Percentiles rank a stretch among this genome's conserved stretches.
These are phyloP conservation scores for Tonatia bakeri DNA, from an alignment of 2,113 vertebrate genomes.

Conservation along the genomic window DNA sequence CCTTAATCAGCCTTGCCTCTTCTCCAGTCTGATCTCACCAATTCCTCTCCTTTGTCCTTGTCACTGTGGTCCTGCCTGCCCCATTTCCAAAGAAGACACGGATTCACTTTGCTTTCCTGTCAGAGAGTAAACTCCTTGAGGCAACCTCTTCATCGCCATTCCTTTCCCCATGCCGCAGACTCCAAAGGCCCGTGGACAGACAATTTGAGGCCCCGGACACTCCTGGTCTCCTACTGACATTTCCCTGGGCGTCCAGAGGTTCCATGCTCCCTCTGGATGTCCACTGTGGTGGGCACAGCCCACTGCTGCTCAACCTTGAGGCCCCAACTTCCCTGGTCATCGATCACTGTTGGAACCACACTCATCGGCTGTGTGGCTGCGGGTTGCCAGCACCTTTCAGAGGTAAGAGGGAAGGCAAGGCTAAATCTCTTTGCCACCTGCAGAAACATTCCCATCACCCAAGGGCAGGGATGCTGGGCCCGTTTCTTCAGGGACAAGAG, in stretches of 20 bases:
- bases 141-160: neutral
- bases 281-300: neutral
- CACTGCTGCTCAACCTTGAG: neutral
- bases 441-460: neutral
- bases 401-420: conserved; percentile 33
- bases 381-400: neutral
- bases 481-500: neutral
- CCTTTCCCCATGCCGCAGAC: neutral
- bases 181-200: neutral
- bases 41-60: neutral
- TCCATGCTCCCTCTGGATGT: neutral
- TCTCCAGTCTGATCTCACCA: neutral
- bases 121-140: neutral
- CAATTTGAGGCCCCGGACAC: neutral
- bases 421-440: conserved; percentile 11
- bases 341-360: neutral
- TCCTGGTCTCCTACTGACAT: neutral
- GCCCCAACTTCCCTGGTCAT: neutral
- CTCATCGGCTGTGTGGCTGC: neutral
- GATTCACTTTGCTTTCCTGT: neutral
- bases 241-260: neutral
- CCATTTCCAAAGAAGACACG: neutral
- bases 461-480: conserved; percentile 16
- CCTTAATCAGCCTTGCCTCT: neutral
- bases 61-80: neutral